Evolutionary conservation across 2,888 invertebrate species (phyloP).

Genomic region (Dicyrtomina minuta): DNA sequence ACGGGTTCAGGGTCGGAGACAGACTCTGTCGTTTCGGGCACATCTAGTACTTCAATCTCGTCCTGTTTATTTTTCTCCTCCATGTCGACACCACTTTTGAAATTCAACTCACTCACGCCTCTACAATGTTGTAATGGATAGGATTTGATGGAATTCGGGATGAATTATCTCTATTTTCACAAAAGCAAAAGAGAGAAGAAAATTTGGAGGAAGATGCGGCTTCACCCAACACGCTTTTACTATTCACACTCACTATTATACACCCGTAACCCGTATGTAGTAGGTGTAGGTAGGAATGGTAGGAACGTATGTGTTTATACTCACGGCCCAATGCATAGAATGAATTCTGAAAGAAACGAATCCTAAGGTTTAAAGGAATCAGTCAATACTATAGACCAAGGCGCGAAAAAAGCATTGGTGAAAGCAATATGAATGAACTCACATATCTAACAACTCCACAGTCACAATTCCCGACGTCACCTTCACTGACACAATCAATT

Average conservation of each 20-base stretch:
- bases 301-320: conserved; percentile 25
- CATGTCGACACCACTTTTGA: background rate
- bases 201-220: conserved; percentile 9
- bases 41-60: conserved; percentile 5
- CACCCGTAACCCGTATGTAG: conserved; percentile 11
- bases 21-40: background rate
- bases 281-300: background rate
- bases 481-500: too few relatives aligned
- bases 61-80: conserved; percentile 23
- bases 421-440: conserved; percentile 28
- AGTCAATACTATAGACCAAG: conserved; percentile 25
- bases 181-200: conserved; percentile 1
- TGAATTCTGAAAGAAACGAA: background rate
- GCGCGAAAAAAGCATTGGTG: conserved; percentile 34
- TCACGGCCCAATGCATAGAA: conserved; percentile 11
- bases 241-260: background rate
- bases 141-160: background rate
- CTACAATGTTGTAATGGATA: background rate
- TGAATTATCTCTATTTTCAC: background rate
- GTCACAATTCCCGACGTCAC: too few relatives aligned
- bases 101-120: background rate
- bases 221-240: conserved; percentile 20
- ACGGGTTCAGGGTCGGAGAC: conserved; percentile 7
- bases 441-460: conserved; percentile 1
- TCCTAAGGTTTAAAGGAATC: conserved; percentile 9